Conservation (phyloP, 2,113 vertebrate species). For the Ceyx margarethae region DNA sequence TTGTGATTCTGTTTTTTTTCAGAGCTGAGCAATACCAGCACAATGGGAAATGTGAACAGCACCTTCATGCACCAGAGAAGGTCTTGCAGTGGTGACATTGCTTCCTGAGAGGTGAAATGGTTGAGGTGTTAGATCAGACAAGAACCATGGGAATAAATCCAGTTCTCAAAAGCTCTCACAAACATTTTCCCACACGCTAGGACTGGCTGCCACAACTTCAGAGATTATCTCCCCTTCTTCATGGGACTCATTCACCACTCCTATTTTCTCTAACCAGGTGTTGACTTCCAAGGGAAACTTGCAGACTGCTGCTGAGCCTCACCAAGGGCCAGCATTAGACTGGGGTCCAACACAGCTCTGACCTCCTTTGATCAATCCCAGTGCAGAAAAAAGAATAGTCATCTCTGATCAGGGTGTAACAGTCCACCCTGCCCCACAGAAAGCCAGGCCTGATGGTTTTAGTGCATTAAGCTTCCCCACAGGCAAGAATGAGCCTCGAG, state of each 20-base stretch:
- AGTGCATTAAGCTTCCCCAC: background rate
- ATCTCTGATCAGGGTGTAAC: background rate
- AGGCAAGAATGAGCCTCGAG: background rate
- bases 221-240: background rate
- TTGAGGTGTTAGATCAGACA: background rate
- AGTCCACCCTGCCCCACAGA: background rate
- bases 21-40: background rate
- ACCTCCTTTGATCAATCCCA: background rate
- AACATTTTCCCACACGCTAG: background rate
- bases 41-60: background rate
- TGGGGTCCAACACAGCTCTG: background rate
- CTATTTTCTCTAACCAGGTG: background rate
- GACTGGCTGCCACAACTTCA: background rate
- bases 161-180: background rate
- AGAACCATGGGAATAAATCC: background rate
- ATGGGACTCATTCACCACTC: background rate
- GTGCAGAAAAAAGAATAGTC: background rate
- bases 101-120: background rate
- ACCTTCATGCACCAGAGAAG: background rate
- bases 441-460: background rate
- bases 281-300: background rate
- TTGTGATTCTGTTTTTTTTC: background rate
- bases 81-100: background rate
- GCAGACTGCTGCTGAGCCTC: background rate
- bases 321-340: background rate